A percentile compares a stretch with the other conserved stretches of the same genome.
Evolutionary conservation across 2,797 vertebrate species (phyloP).

Genomic region (Tokudaia tokunoshimensis): DNA sequence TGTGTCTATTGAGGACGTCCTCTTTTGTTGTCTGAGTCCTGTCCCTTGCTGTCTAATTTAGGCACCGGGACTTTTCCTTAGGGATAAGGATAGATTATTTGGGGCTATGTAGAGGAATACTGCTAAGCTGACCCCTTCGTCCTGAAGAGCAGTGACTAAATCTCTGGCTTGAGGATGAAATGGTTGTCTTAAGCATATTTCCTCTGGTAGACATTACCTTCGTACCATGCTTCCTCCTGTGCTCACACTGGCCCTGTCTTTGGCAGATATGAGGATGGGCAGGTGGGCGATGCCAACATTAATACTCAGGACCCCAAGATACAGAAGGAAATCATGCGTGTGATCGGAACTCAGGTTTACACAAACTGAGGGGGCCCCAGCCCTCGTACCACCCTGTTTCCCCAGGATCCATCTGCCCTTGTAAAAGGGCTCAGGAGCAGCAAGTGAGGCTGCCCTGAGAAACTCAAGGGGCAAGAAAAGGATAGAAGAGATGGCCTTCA

Average conservation of each 20-base stretch:
- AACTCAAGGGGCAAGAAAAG: conserved; percentile 57
- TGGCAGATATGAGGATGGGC: conserved; percentile 97
- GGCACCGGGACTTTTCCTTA: not conserved
- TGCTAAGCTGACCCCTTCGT: not conserved
- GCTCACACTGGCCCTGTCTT: conserved; percentile 64
- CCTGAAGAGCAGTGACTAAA: not conserved
- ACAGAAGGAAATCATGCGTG: conserved; percentile 99
- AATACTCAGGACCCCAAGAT: conserved; percentile 99
- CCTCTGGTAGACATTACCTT: not conserved
- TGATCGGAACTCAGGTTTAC: conserved; percentile 99
- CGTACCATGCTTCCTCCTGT: not conserved
- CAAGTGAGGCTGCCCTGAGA: conserved; percentile 68
- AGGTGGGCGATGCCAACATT: conserved; percentile 99
- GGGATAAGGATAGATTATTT: not conserved
- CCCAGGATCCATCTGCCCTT: conserved; percentile 73
- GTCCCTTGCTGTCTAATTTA: conserved; percentile 14
- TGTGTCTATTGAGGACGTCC: not conserved
- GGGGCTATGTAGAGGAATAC: conserved; percentile 28
- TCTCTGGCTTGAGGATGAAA: conserved; percentile 47
- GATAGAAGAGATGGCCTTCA: conserved; percentile 55
- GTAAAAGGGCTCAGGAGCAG: conserved; percentile 72
- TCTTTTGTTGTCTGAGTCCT: not conserved
- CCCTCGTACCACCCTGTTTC: conserved; percentile 67
- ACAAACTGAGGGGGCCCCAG: conserved; percentile 93
- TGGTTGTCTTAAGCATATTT: not conserved